Evolutionary conservation across 2,113 vertebrate genomes (phyloP).

Genomic region (Carassius gibelio): DNA sequence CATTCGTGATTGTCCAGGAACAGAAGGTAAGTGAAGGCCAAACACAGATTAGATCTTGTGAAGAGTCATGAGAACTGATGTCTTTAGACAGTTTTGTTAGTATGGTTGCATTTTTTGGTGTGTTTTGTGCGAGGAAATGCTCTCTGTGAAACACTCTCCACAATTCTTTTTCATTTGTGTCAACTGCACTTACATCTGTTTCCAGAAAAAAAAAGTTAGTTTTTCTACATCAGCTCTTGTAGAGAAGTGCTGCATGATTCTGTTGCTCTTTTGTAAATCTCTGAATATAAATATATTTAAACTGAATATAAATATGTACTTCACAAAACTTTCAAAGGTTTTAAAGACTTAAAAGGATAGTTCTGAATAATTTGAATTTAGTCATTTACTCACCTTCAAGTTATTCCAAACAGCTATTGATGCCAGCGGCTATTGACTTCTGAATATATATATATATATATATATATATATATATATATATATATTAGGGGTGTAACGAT

Average conservation of each 20-base stretch:
- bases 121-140: not conserved
- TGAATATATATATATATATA: too few relatives aligned
- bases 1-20: not conserved
- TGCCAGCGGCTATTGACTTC: too few relatives aligned
- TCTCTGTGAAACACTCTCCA: not conserved
- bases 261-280: not conserved
- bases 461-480: too few relatives aligned
- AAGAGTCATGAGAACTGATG: not conserved
- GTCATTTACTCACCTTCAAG: too few relatives aligned
- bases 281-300: not conserved
- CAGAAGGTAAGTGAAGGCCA: slow-evolving; percentile 15
- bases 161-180: not conserved
- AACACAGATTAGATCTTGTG: not conserved
- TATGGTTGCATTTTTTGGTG: not conserved
- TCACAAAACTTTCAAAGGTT: not conserved
- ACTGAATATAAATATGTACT: not conserved
- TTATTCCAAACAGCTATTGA: too few relatives aligned
- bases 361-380: not conserved
- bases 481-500: too few relatives aligned
- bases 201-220: not conserved
- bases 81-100: not conserved
- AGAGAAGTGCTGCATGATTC: not conserved
- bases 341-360: not conserved
- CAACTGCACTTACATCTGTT: not conserved
- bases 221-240: not conserved